These are phyloP conservation scores for Falco cherrug DNA, from an alignment of 2,797 vertebrate genomes.

Conservation along the genomic window DNA sequence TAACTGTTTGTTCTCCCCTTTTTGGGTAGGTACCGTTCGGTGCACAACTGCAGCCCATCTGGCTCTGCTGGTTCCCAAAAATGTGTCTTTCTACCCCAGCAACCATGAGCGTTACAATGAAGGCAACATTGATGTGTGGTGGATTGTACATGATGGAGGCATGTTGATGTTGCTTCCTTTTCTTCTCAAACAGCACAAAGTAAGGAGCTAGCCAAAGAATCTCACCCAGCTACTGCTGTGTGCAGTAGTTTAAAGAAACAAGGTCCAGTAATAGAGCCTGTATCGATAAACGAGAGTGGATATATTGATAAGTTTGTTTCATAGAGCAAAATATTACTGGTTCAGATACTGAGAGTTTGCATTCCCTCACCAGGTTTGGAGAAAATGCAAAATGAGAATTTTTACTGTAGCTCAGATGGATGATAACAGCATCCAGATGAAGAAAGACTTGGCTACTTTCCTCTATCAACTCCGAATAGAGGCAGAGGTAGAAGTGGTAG, in stretches of 20 bases:
- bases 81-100: conserved; percentile 95
- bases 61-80: conserved; percentile 97
- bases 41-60: conserved; percentile 96
- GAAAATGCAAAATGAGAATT: conserved; percentile 97
- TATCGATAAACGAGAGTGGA: neutral
- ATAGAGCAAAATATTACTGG: neutral
- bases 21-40: conserved; percentile 89
- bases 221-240: neutral
- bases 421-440: conserved; percentile 99
- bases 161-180: conserved; percentile 99
- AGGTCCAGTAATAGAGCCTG: neutral
- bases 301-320: neutral
- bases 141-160: conserved; percentile 98
- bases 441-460: conserved; percentile 95
- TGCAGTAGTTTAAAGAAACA: neutral
- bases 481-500: conserved; percentile 97
- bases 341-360: neutral
- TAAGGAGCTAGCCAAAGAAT: conserved; percentile 50
- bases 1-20: neutral
- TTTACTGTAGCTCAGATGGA: conserved; percentile 99
- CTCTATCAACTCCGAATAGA: conserved; percentile 96
- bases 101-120: conserved; percentile 97
- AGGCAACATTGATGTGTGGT: conserved; percentile 97
- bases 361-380: conserved; percentile 87
- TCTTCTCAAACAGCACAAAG: conserved; percentile 97